phyloP scores from a whole-genome alignment of 2,888 invertebrate genomes.

The Trachelus stipa region DNA sequence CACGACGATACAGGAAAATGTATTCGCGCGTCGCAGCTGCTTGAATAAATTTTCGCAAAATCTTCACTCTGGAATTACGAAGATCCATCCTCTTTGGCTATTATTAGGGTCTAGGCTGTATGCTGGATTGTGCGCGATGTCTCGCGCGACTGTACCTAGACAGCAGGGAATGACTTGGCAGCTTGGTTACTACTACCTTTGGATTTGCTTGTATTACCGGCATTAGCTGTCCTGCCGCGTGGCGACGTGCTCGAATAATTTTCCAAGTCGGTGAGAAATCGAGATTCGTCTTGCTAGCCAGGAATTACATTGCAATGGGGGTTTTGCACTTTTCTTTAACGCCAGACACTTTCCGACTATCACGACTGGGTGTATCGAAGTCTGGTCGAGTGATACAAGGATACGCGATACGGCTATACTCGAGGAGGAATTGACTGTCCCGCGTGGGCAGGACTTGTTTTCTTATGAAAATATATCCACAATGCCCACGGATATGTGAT shows the following conservation, averaged over 20 bases:
- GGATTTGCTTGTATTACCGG: neutral
- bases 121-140: neutral
- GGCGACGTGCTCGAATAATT: neutral
- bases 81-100: neutral
- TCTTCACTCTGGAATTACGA: neutral
- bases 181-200: neutral
- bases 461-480: neutral
- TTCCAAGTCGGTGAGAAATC: neutral
- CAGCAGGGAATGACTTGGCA: neutral
- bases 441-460: conserved; percentile 13
- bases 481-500: neutral
- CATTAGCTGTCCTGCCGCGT: neutral
- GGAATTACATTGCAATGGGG: neutral
- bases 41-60: neutral
- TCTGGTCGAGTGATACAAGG: neutral
- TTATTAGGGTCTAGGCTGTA: neutral
- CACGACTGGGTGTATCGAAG: neutral
- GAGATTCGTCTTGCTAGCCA: neutral
- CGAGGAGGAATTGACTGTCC: neutral
- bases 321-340: neutral
- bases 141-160: neutral
- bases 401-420: neutral
- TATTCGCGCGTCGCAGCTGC: neutral
- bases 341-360: neutral
- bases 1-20: neutral